Conservation (phyloP, 2,113 vertebrate genomes). For the Stercorarius parasiticus region DNA sequence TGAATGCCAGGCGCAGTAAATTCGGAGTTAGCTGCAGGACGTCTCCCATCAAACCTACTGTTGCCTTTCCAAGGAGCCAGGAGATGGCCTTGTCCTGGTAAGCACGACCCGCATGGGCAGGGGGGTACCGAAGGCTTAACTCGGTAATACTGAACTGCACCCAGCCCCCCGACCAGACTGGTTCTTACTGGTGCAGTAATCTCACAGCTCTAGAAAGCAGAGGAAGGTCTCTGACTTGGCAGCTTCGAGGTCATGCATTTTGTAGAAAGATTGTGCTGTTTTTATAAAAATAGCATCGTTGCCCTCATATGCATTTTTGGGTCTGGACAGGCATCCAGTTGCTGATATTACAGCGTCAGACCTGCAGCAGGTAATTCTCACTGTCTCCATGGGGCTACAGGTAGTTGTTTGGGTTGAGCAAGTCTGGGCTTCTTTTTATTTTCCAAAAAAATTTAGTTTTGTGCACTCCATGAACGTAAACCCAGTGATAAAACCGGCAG, state of each 20-base stretch:
- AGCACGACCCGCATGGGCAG: accelerated
- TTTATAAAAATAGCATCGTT: accelerated
- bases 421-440: not conserved
- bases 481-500: not conserved
- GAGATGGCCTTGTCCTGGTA: not conserved
- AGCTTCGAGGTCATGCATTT: not conserved
- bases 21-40: not conserved
- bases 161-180: not conserved
- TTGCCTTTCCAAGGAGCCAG: not conserved
- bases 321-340: not conserved
- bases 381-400: not conserved
- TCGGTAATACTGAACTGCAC: not conserved
- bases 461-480: not conserved
- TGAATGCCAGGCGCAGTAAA: accelerated
- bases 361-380: not conserved
- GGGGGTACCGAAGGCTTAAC: not conserved
- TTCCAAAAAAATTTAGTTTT: not conserved
- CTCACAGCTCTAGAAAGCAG: not conserved
- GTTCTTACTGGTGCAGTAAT: not conserved
- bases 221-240: not conserved
- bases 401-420: not conserved
- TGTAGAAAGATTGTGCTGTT: not conserved
- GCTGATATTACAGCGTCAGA: not conserved
- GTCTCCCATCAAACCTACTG: not conserved
- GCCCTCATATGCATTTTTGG: not conserved